Evolutionary conservation across 2,888 invertebrate genomes (phyloP), one percentile per base, ranked within the genome.

Genomic region (Agelastica alni): DNA sequence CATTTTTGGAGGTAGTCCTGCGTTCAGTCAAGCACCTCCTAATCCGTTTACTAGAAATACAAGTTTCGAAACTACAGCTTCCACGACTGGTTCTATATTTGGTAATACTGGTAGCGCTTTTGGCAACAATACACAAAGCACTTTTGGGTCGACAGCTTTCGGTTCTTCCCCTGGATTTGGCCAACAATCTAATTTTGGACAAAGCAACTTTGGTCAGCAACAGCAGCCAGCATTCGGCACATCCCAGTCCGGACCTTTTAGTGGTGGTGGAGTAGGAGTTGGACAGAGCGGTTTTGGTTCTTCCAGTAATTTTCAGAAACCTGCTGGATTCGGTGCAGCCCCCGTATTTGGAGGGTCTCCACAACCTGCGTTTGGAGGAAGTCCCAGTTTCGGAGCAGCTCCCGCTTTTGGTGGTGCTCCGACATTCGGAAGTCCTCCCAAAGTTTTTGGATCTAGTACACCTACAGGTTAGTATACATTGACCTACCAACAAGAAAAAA

Each of bases 371-470:
- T 81, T 81, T 71, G 80, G 80, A 4, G 71, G 73, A 9, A 60
- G 78, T n/a, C 75, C 80, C 4, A 72, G 76, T 18, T 82, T 82
- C 72, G 80, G 80, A 2, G 71, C 73, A 9, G 59, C 78, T 5
- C 74, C 80, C 1, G 67, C 76, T 14, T 70, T 70, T 58, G 70
- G 69, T 9, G 48, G 58, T 5, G 53, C 65, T 2, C 59, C 66
- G 12, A 30, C 63, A 2, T 82, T 82, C 73, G 81, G 81, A 14
- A 71, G 70, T 53, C 70, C 77, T 14, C 58, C 64, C 2, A 77
- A 77, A 65, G 69, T 76, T 4, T 78, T 79, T 67, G 78, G 78
- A 13, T 57, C 56, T 22, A 45, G 20, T 34, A 41, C 56, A 17
- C 55, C 63, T 6, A 55, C 56, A 53, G 60, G 64, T 62, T 37